Conservation (phyloP, 1,140 invertebrate species). For the Triops cancriformis region DNA sequence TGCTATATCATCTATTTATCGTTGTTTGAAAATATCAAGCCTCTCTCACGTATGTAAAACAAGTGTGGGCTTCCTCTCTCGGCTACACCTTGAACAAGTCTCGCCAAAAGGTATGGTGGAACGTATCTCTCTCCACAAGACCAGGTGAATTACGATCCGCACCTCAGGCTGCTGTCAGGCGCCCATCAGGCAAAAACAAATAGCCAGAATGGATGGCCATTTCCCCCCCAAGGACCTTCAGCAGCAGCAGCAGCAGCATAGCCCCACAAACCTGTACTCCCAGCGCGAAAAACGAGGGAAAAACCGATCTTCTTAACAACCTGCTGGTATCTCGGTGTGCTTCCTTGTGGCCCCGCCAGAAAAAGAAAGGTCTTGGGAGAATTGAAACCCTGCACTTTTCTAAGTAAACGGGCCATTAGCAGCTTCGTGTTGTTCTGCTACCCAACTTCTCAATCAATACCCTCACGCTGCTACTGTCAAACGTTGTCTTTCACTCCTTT, state of each 20-base stretch:
- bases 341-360: background rate
- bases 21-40: too few relatives aligned
- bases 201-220: constrained; percentile 24
- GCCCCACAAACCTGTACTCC: background rate
- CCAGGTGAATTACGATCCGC: constrained; percentile 21
- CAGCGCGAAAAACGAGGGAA: background rate
- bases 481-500: background rate
- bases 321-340: background rate
- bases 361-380: background rate
- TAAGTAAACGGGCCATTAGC: constrained; percentile 7
- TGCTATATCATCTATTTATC: too few relatives aligned
- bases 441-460: background rate
- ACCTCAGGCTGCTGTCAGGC: constrained; percentile 22
- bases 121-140: background rate
- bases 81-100: too few relatives aligned
- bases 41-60: too few relatives aligned
- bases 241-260: background rate
- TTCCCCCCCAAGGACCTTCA: background rate
- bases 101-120: background rate
- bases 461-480: background rate
- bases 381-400: background rate
- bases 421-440: background rate
- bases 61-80: too few relatives aligned
- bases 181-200: constrained; percentile 25
- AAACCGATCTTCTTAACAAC: background rate